phyloP scores from a whole-genome alignment of 2,113 vertebrate genomes.

The Microtus pennsylvanicus region DNA sequence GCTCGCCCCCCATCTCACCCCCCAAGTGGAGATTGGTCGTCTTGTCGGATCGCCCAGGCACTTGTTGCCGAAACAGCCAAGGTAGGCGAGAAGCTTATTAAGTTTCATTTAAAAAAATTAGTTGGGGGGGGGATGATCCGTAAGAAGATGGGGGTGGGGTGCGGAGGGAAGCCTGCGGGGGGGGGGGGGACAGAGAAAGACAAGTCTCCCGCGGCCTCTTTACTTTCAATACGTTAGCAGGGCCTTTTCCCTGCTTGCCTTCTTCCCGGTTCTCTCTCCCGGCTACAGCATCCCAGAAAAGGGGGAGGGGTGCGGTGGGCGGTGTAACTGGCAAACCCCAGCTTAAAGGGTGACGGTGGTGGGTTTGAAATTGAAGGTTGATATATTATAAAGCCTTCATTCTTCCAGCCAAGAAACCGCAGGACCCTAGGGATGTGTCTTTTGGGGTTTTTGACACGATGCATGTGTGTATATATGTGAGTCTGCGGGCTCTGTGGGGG shows the following conservation, averaged over 20 bases:
- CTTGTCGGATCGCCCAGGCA: slow-evolving; percentile 82
- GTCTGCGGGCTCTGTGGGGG: slow-evolving; percentile 59
- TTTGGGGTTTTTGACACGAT: slow-evolving; percentile 78
- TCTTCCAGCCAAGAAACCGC: slow-evolving; percentile 79
- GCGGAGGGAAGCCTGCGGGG: slow-evolving; percentile 10
- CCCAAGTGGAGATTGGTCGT: slow-evolving; percentile 73
- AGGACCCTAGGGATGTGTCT: slow-evolving; percentile 78
- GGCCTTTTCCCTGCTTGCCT: slow-evolving; percentile 72
- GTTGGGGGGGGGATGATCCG: slow-evolving; percentile 70
- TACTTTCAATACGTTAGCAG: slow-evolving; percentile 80
- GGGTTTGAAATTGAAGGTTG: slow-evolving; percentile 61
- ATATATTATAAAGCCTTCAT: slow-evolving; percentile 75
- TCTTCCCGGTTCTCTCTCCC: slow-evolving; percentile 56
- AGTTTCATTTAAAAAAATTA: slow-evolving; percentile 81
- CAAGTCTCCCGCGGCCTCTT: slow-evolving; percentile 74
- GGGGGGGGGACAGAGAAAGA: slow-evolving; percentile 12
- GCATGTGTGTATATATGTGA: slow-evolving; percentile 52
- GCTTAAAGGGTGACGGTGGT: slow-evolving; percentile 52
- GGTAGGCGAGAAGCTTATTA: slow-evolving; percentile 83
- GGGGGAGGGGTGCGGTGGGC: slow-evolving; percentile 68
- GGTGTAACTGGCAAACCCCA: slow-evolving; percentile 42
- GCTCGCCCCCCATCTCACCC: slow-evolving; percentile 69
- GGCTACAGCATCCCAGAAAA: slow-evolving; percentile 73
- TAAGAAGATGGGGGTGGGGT: slow-evolving; percentile 38
- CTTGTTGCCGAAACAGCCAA: slow-evolving; percentile 87